Percentiles rank a stretch among this genome's conserved stretches.
Conservation (phyloP, 1,140 invertebrate species). For the Ridgeia piscesae region DNA sequence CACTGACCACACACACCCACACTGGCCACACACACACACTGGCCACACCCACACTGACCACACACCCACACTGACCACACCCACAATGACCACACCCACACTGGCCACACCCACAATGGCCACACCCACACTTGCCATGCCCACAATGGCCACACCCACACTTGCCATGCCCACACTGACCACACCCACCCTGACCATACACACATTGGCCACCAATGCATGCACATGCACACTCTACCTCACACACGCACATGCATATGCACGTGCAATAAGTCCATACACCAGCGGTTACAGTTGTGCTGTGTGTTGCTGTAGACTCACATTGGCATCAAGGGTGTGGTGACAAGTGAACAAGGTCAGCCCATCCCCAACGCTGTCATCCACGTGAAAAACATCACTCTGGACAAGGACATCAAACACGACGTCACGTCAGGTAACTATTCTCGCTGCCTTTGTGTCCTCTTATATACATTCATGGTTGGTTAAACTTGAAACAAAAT, state of each 20-base stretch:
- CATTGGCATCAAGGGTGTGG: constrained; percentile 73
- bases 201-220: too few relatives aligned
- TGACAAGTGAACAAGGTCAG: constrained; percentile 62
- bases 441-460: constrained; percentile 23
- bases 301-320: constrained; percentile 62
- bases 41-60: neutral
- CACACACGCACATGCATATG: neutral
- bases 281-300: too few relatives aligned
- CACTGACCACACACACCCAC: neutral
- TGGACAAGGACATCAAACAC: constrained; percentile 68
- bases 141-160: neutral
- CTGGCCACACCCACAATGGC: too few relatives aligned
- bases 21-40: neutral
- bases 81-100: neutral
- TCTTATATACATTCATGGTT: neutral
- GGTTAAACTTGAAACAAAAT: too few relatives aligned
- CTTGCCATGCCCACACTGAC: too few relatives aligned
- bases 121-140: too few relatives aligned
- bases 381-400: constrained; percentile 75
- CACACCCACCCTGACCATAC: too few relatives aligned
- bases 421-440: constrained; percentile 77
- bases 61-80: neutral
- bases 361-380: constrained; percentile 72
- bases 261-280: too few relatives aligned
- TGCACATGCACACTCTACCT: neutral